Base-by-base conservation (phyloP, 92 coral and sea anemone species). In the Scolanthus callimorphus region DNA sequence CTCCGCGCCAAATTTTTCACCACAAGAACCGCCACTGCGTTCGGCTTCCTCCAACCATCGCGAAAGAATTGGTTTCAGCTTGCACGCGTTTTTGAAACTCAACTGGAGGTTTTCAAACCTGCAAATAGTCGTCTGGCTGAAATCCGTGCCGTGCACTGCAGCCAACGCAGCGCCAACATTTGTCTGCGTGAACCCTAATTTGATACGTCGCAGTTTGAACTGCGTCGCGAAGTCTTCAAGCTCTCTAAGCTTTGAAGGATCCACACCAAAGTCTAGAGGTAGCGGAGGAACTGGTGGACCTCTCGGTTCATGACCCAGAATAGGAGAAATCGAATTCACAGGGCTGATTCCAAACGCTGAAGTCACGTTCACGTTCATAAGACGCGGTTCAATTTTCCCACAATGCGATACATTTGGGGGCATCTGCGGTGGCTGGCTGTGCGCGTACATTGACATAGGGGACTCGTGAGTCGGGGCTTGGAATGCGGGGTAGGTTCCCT, bases 41-140 rank as follows among this genome's bases (percentile, higher is more conserved):
- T 87, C 96, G 0, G 96, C 96, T 29, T 87, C 96, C 28, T 87
- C 96, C 55, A 87, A 57, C 96, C 96, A 87, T 13, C 96, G 82
- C 51, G 74, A 60, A 38, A 87, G 67, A 59, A 87, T 87, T 51
- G 96, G 96, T 29, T 87, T 87, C 83, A 87, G 55, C 55, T 87
- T 87, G 47, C 96, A 87, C 8, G 96, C 96, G 62, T 87, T 87
- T 56, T 87, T 87, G 64, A 87, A 87, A 47, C 96, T 81, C 26
- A 81, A 49, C 61, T 81, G 88, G 25, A 81, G 66, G 50, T 81
- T 81, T 67, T 81, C 88, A 29, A 81, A 81, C 45, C 88, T 78
- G 37, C 88, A 81, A 43, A 81, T 81, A 23, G 88, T 81, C 1
- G 88, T 81, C 34, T 81, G 88, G 51, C 88, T 81, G 53, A 81